Evolutionary conservation across 92 coral and sea anemone species (phyloP), one percentile per base, ranked within the genome.

Genomic region (Paramuricea clavata): DNA sequence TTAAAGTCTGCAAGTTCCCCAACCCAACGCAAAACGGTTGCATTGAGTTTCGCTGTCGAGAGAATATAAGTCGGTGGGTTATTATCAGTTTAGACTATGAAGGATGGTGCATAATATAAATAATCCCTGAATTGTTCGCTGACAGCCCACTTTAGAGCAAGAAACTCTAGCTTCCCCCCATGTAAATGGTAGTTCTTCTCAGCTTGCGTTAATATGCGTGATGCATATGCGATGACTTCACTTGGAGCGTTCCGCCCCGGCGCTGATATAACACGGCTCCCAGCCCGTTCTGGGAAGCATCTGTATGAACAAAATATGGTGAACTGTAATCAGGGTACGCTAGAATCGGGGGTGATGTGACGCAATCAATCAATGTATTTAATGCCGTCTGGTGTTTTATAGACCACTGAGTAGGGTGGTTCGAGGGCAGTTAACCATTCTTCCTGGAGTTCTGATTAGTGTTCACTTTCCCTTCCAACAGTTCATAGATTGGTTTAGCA

Each of bases 111-210:
- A 30, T 82, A 91, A 77, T 81, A 87, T 3, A 91, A 62, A 76
- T 91, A 91, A 56, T 76, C 86, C 26, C 83, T 54, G 69, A 83
- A 91, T 49, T 91, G 87, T 59, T 91, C 94, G 57, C 79, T 67
- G 30, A 91, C 74, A 4, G 92, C 70, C 94, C 94, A 88, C 49
- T 88, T 92, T 43, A 88, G 83, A 6, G 90, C 94, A 10, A 92
- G 57, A 41, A 86, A 90, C 61, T 90, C 81, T 17, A 90, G 64
- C 74, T 90, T 85, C n/a, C n/a, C n/a, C n/a, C n/a, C n/a, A n/a
- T n/a, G n/a, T n/a, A n/a, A 28, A 49, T 83, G 92, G 61, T 88
- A 82, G 65, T 82, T 88, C 1, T 78, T 52, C 34, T 89, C 92
- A 26, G 92, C 85, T 6, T 82, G 86, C 16, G 88, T 69, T 0